Evolutionary conservation across 1,140 invertebrate species (phyloP).

Genomic region (Megalopta genalis): DNA sequence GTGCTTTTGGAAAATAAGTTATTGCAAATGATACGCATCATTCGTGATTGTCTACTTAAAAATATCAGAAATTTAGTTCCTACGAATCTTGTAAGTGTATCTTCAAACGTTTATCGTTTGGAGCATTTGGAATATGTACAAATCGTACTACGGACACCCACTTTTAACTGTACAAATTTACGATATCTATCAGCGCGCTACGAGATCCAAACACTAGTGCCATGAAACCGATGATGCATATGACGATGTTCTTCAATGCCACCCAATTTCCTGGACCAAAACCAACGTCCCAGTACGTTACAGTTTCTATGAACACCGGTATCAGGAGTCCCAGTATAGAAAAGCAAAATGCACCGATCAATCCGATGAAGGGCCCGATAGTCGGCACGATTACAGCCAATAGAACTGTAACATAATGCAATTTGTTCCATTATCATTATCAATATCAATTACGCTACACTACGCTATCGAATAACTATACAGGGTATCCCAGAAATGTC

Average conservation of each 20-base stretch:
- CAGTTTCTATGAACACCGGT: slow-evolving; percentile 92
- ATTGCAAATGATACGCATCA: neutral
- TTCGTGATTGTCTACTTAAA: slow-evolving; percentile 16
- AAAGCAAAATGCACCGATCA: slow-evolving; percentile 97
- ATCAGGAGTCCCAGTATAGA: slow-evolving; percentile 95
- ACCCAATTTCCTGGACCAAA: slow-evolving; percentile 86
- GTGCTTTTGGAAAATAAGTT: neutral
- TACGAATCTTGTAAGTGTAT: slow-evolving; percentile 5
- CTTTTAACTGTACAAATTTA: slow-evolving; percentile 65
- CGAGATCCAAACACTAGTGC: slow-evolving; percentile 91
- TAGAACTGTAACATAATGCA: slow-evolving; percentile 82
- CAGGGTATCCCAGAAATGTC: too few relatives aligned
- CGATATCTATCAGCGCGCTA: slow-evolving; percentile 87
- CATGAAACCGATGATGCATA: slow-evolving; percentile 86
- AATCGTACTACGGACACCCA: neutral
- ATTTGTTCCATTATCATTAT: neutral
- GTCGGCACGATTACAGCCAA: slow-evolving; percentile 93
- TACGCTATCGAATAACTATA: too few relatives aligned
- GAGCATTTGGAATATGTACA: slow-evolving; percentile 32
- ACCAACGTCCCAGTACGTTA: slow-evolving; percentile 89
- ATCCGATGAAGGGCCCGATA: slow-evolving; percentile 93
- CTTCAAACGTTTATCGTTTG: slow-evolving; percentile 18
- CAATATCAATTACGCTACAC: neutral
- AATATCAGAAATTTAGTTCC: slow-evolving; percentile 26
- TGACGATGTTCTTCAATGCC: slow-evolving; percentile 88